Evolutionary conservation across 2,797 vertebrate genomes (phyloP), one percentile per base, ranked within the genome.

Genomic region (Acomys russatus): DNA sequence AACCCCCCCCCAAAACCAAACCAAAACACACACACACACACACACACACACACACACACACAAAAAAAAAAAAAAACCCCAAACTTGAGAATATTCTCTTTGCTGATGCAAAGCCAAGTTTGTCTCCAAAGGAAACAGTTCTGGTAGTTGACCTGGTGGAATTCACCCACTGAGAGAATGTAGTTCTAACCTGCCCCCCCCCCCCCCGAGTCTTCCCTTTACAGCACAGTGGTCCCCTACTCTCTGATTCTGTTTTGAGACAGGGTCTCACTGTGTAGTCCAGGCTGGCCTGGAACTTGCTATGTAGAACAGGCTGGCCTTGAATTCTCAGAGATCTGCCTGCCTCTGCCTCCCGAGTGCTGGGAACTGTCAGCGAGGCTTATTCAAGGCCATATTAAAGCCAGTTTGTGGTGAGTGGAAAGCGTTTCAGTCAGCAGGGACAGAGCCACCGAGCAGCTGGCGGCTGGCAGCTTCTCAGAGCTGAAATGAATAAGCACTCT

Each of bases 91-190:
- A 71, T 61, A 38, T 59, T 77, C 30, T 92, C 30, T 71, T 82
- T 63, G 35, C 35, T 17, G 20, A 91, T 82, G 30, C 17, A 70
- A 94, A 92, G 20, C 66, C 78, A 66, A 44, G 35, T 70, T 9
- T 92, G 91, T 89, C 20, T 95, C 17, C 35, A 89, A 66, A 87
- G 14, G 30, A 80, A 92, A 82, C 44, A 77, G 59, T 11, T 73
- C 44, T 90, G 79, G 78, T 49, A 66, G n/a, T 66, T 87, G n/a
- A 76, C 74, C 30, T 56, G 66, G 30, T 3, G 74, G 73, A 92
- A 78, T 94, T 63, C 56, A n/a, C 35, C 22, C 76, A 86, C 23
- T 74, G 51, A 70, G 93, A 83, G 76, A 82, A 88, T 44, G 44
- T 44, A 44, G 44, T 44, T 44, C 44, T 44, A 44, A 44, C 44